Base-by-base conservation (phyloP, 2,888 invertebrate genomes). In the Holacanthella duospinosa region DNA sequence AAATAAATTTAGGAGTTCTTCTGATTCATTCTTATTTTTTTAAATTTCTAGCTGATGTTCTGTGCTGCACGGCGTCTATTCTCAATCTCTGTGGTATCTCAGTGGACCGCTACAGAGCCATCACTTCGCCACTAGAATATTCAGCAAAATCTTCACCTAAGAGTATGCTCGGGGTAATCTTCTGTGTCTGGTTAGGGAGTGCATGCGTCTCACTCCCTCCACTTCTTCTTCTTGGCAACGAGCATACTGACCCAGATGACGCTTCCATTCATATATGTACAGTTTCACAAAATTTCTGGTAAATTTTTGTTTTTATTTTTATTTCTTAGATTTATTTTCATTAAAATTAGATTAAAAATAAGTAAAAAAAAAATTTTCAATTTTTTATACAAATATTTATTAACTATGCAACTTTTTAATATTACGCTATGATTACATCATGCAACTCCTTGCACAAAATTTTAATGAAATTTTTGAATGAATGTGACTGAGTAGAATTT, bases 51-150 rank as follows among this genome's bases (percentile, higher is more conserved):
- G 92, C 94, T 77, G 97, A 99, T 78, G 93, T 99, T 43, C 84
- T 96, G 74, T 94, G 95, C 73, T 96, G 94, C 77, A 93, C 97
- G 25, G 96, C 97, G n/a, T 96, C 95, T 74, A 99, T 99, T 74
- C 82, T 97, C 59, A 97, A 97, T 79, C 83, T 99, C 69, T 96
- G 96, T 78, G 95, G 95, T 84, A 96, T 99, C 77, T 93, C 94
- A 63, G 88, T 97, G 65, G 99, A 99, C 78, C 84, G 95, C 62
- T 97, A 94, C 78, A 87, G 88, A 78, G 91, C 91, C 73, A 86
- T 93, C 68, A 93, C 93, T 4, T 89, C 93, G 75, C 96, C 96
- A 27, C 80, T 97, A 73, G 90, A 93, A 75, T 96, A 96, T 78
- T 93, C 93, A 6, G 93, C 94, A 53, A 93, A 93, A 78, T 83